These are phyloP conservation scores for Platorchestia sp. DNA, from an alignment of 1,140 invertebrate genomes.

Conservation along the genomic window DNA sequence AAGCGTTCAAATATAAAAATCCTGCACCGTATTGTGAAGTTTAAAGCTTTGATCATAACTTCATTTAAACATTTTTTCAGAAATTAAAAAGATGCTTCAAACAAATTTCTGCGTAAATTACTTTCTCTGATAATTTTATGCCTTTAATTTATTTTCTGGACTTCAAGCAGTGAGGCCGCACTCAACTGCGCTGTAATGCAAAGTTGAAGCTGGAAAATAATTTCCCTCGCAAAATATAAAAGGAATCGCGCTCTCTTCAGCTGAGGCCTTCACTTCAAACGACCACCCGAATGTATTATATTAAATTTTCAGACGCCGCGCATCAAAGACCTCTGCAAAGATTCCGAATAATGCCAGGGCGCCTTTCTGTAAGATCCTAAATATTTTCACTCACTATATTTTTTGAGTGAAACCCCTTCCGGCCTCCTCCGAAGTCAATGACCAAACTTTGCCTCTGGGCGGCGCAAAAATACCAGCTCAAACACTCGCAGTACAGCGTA, in stretches of 20 bases:
- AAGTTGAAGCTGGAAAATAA: neutral
- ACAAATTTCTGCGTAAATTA: neutral
- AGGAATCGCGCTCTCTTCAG: neutral
- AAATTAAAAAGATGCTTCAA: neutral
- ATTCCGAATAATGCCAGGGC: slow-evolving; percentile 28
- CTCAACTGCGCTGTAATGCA: neutral
- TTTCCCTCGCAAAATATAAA: neutral
- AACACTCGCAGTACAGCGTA: neutral
- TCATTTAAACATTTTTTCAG: neutral
- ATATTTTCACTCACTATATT: slow-evolving; percentile 10
- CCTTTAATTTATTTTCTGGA: neutral
- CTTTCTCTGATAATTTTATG: neutral
- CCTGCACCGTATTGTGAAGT: neutral
- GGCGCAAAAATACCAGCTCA: neutral
- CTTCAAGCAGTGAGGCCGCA: neutral
- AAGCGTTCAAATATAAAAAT: neutral
- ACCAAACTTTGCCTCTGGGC: neutral
- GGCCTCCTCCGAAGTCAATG: slow-evolving; percentile 28
- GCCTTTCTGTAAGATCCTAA: slow-evolving; percentile 28
- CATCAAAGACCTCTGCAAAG: slow-evolving; percentile 33
- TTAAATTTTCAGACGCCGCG: neutral
- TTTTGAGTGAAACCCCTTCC: slow-evolving; percentile 38
- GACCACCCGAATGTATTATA: neutral
- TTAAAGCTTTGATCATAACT: neutral
- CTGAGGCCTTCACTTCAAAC: neutral